phyloP scores from a whole-genome alignment of 1,140 invertebrate species.

The Metaphire vulgaris region DNA sequence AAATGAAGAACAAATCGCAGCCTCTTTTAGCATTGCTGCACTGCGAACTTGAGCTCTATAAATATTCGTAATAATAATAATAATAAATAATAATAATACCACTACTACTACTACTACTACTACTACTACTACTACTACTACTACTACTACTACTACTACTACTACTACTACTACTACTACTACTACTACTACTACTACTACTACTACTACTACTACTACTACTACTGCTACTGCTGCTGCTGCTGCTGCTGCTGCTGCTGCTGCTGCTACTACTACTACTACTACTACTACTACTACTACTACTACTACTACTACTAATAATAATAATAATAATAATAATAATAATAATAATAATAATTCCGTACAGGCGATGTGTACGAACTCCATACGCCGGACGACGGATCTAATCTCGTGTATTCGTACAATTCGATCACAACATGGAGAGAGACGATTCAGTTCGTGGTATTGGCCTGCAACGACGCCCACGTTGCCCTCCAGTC shows the following conservation, averaged over 20 bases:
- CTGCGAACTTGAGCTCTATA: no score
- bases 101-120: not conserved
- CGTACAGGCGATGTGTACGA: not conserved
- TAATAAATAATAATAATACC: no score
- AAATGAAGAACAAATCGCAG: no score
- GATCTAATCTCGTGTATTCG: not conserved
- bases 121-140: conserved; percentile 3
- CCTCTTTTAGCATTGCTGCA: no score
- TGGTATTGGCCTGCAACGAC: conserved; percentile 2
- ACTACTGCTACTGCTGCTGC: not conserved
- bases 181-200: conserved; percentile 3
- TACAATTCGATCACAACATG: not conserved
- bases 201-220: conserved; percentile 2
- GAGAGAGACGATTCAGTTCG: not conserved
- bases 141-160: conserved; percentile 2
- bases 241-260: not conserved
- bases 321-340: not conserved
- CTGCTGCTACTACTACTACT: not conserved
- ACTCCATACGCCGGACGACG: not conserved
- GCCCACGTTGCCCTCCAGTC: conserved; percentile 2
- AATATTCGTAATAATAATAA: no score
- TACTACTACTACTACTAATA: not conserved
- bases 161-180: conserved; percentile 2
- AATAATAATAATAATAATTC: conserved; percentile 1
- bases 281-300: conserved; percentile 2